Evolutionary conservation across 2,888 invertebrate genomes (phyloP), one percentile per base, ranked within the genome.

Genomic region (Julus scandinavius): DNA sequence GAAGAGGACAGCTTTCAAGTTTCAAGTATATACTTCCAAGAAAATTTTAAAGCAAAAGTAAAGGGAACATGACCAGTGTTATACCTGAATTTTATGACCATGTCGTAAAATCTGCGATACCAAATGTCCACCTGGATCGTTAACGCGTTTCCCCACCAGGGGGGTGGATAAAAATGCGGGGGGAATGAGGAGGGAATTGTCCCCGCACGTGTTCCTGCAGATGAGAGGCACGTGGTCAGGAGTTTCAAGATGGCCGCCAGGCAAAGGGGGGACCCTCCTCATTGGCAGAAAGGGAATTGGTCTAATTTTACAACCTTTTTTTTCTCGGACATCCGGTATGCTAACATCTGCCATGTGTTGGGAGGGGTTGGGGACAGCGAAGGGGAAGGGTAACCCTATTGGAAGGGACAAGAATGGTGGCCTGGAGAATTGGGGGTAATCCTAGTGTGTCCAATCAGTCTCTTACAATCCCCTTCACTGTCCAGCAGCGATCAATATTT

Each of bases 391-490:
- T 54, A 85, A 49, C 20, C 72, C 72, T 29, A 45, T 72, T 72
- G 72, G 29, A 29, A 49, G 41, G 49, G 85, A 85, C 85, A 85
- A 45, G 49, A 85, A 41, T 85, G 41, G 72, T 72, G 72, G 72
- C 72, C 72, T 11, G 2, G 20, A 29, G 72, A 72, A 72, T 49
- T 85, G 85, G 85, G 85, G 85, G 45, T 85, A 63, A 63, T 63
- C 58, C 87, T 87, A 63, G 87, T 58, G 72, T 87, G 87, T 87
- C 87, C 87, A 87, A 87, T 87, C 87, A 87, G 72, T 87, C 58
- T 87, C 58, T 63, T 7, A 87, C 40, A 49, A 49, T 85, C 49
- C 41, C 41, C 49, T 29, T 85, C 85, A n/a, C 85, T 54, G 40
- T 40, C 50, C 49, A 50, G 54, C 40, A 87, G 40, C 54, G 87